Percentiles rank a stretch among this genome's conserved stretches.
These are phyloP conservation scores for Ladona fulva DNA, from an alignment of 1,140 invertebrate genomes.

Conservation along the genomic window DNA sequence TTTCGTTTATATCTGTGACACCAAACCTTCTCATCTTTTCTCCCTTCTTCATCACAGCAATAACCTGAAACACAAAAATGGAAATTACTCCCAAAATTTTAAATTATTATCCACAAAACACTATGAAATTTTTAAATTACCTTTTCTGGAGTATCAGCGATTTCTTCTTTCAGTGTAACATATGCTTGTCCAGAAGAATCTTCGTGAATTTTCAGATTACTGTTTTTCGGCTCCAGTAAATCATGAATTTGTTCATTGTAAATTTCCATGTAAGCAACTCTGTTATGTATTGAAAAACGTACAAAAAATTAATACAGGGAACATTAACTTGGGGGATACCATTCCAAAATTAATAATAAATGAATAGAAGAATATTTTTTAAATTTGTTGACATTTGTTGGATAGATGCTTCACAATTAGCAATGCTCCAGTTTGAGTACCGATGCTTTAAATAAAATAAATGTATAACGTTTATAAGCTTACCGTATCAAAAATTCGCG, in stretches of 20 bases:
- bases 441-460: too few relatives aligned
- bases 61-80: slow-evolving; percentile 23
- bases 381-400: too few relatives aligned
- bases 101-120: not conserved
- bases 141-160: slow-evolving; percentile 47
- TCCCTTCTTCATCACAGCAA: slow-evolving; percentile 52
- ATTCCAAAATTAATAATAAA: too few relatives aligned
- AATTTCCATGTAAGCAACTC: slow-evolving; percentile 71
- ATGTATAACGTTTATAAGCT: not conserved
- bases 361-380: too few relatives aligned
- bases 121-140: slow-evolving; percentile 30
- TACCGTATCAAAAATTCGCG: not conserved
- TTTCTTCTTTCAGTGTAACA: slow-evolving; percentile 49
- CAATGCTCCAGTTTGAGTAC: too few relatives aligned
- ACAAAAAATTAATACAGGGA: too few relatives aligned
- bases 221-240: slow-evolving; percentile 47
- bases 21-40: slow-evolving; percentile 59
- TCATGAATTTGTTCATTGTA: slow-evolving; percentile 73
- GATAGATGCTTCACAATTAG: too few relatives aligned
- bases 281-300: slow-evolving; percentile 28
- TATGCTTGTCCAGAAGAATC: slow-evolving; percentile 44
- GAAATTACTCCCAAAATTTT: not conserved
- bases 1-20: slow-evolving; percentile 69
- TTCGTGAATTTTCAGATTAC: slow-evolving; percentile 56
- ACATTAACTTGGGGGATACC: too few relatives aligned